These are phyloP conservation scores for Macquaria australasica DNA, from an alignment of 2,113 vertebrate species.

Conservation along the genomic window DNA sequence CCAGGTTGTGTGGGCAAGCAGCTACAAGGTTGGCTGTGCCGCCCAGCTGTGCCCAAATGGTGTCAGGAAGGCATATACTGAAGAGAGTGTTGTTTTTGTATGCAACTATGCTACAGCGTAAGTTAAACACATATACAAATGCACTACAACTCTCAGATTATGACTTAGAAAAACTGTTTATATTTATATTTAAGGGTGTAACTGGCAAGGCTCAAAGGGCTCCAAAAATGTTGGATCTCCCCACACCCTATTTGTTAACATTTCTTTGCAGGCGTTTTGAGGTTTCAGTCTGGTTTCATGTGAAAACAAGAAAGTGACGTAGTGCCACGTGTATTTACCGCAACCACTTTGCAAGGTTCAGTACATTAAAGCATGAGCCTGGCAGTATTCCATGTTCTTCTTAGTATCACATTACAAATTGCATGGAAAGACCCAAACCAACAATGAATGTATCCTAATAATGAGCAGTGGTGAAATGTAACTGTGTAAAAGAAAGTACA, in stretches of 20 bases:
- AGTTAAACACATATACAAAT: conserved; percentile 37
- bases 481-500: too few species aligned
- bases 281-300: neutral
- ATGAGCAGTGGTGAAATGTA: too few species aligned
- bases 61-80: fast-evolving
- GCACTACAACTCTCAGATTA: neutral
- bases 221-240: neutral
- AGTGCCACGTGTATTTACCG: neutral
- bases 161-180: neutral
- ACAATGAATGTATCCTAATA: too few species aligned
- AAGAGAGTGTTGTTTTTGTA: conserved; percentile 61
- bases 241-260: too few species aligned
- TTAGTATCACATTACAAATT: too few species aligned
- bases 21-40: conserved; percentile 81
- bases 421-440: too few species aligned
- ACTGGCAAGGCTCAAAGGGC: neutral
- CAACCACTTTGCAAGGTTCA: neutral
- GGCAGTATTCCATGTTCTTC: neutral
- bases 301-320: neutral
- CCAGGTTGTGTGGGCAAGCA: conserved; percentile 80
- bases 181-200: neutral
- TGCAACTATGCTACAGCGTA: conserved; percentile 81
- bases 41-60: conserved; percentile 66
- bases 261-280: too few species aligned
- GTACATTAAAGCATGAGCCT: neutral